phyloP scores from a whole-genome alignment of 2,113 vertebrate species.

The Osmerus eperlanus region DNA sequence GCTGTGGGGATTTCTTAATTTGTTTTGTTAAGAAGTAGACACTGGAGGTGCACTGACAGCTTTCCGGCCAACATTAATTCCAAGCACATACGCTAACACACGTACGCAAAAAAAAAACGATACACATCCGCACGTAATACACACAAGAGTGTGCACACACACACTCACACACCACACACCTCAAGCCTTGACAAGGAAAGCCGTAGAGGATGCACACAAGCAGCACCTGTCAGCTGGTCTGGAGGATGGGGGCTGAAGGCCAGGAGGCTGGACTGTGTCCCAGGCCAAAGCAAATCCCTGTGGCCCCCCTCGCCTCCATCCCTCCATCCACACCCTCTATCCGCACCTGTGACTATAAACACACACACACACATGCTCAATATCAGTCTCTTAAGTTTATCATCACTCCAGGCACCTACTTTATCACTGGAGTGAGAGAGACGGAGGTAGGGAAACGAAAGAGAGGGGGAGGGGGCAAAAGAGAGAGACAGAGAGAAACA shows the following conservation, averaged over 20 bases:
- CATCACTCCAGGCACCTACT: constrained; percentile 60
- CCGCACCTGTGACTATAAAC: constrained; percentile 62
- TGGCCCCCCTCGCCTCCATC: not conserved
- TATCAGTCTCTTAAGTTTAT: constrained; percentile 47
- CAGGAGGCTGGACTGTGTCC: constrained; percentile 26
- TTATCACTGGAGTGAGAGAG: constrained; percentile 50
- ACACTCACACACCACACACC: not conserved
- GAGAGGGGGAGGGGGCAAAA: not conserved
- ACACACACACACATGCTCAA: constrained; percentile 46
- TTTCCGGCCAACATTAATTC: not conserved
- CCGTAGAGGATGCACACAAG: constrained; percentile 32
- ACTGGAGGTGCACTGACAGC: not conserved
- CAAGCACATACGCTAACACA: constrained; percentile 5
- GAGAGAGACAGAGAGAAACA: constrained; percentile 11
- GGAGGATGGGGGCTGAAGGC: constrained; percentile 1
- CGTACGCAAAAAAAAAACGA: constrained; percentile 7
- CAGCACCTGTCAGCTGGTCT: constrained; percentile 74
- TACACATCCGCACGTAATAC: constrained; percentile 6
- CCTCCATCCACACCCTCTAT: constrained; percentile 34
- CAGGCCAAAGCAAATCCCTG: constrained; percentile 23
- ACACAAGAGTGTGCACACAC: not conserved
- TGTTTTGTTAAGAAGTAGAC: not conserved
- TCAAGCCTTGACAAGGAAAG: not conserved
- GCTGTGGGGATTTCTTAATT: not conserved
- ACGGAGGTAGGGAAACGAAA: not conserved